Evolutionary conservation across 2,113 vertebrate genomes (phyloP).

Genomic region (Papio anubis): DNA sequence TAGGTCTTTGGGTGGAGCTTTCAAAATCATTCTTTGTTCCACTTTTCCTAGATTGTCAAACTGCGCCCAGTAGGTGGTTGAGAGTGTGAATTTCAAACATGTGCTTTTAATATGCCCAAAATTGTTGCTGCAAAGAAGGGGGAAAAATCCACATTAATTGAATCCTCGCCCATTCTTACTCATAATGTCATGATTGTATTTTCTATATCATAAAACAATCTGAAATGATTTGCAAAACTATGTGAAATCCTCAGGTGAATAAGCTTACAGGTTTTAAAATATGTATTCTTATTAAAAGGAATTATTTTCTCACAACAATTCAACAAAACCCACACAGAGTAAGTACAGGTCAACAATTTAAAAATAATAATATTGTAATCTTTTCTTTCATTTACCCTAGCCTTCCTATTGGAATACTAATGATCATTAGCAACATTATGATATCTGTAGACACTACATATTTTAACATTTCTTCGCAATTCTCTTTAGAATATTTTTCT

Average conservation of each 20-base stretch:
- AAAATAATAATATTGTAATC: neutral
- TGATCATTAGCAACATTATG: neutral
- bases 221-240: neutral
- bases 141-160: neutral
- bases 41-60: conserved; percentile 5
- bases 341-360: neutral
- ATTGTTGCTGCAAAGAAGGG: conserved; percentile 52
- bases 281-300: neutral
- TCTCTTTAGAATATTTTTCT: neutral
- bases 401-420: neutral
- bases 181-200: neutral
- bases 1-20: conserved; percentile 33
- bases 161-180: neutral
- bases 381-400: neutral
- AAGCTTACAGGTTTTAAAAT: conserved; percentile 9
- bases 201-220: neutral
- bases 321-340: neutral
- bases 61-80: neutral
- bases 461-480: neutral
- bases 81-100: conserved; percentile 30
- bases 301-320: neutral
- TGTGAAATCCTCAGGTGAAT: neutral
- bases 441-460: neutral
- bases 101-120: conserved; percentile 48
- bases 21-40: conserved; percentile 47